phyloP scores from a whole-genome alignment of 2,113 vertebrate genomes.

The Bubo scandiacus region DNA sequence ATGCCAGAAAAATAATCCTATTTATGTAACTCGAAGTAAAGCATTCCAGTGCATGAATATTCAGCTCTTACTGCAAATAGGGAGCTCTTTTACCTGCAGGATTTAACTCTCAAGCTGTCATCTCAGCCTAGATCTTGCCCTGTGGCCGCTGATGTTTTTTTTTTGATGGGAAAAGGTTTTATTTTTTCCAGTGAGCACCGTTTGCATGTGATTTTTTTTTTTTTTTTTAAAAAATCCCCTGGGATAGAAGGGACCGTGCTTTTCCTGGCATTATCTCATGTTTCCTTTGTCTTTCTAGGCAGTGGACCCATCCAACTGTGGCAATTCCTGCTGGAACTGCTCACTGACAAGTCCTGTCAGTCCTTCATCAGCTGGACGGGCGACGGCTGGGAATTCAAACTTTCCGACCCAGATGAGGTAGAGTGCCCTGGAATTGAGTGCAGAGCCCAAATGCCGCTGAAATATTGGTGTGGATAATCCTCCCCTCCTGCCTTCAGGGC shows the following conservation, averaged over 20 bases:
- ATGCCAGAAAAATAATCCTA: constrained; percentile 51
- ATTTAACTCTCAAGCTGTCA: background rate
- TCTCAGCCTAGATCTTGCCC: background rate
- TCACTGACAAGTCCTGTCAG: constrained; percentile 99
- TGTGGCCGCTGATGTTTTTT: background rate
- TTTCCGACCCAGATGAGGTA: constrained; percentile 99
- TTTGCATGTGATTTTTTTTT: background rate
- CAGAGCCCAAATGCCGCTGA: background rate
- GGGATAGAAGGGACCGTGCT: background rate
- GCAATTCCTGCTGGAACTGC: constrained; percentile 97
- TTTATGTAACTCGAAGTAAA: constrained; percentile 43
- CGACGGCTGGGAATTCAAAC: constrained; percentile 99
- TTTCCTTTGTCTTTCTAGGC: constrained; percentile 77
- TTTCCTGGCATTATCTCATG: background rate
- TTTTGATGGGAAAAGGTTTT: background rate
- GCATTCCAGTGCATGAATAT: background rate
- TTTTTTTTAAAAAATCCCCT: no score
- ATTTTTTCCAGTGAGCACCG: background rate
- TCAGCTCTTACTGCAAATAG: background rate
- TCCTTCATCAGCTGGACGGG: constrained; percentile 99
- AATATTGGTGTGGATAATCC: background rate
- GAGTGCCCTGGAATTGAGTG: background rate
- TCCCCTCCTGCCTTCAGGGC: background rate
- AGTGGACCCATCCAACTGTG: constrained; percentile 98
- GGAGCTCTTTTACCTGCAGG: background rate